phyloP scores from a whole-genome alignment of 2,113 vertebrate genomes.

The Alligator mississippiensis region DNA sequence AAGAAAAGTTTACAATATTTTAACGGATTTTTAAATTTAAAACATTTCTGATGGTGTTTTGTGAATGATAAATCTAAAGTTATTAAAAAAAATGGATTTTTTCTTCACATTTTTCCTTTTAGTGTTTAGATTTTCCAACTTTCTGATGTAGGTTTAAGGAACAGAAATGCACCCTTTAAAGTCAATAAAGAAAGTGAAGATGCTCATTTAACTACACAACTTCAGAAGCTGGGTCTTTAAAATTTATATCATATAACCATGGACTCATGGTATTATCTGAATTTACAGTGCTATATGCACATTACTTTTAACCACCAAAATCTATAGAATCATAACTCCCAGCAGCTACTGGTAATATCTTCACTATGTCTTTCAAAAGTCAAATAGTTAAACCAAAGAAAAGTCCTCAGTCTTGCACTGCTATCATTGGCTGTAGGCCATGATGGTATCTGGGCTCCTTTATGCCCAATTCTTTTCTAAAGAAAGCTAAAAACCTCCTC shows the following conservation, averaged over 20 bases:
- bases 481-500: background rate
- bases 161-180: background rate
- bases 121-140: background rate
- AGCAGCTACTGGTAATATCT: background rate
- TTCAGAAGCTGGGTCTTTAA: background rate
- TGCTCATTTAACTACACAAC: background rate
- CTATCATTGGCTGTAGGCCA: background rate
- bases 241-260: background rate
- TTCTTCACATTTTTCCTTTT: background rate
- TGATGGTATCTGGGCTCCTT: background rate
- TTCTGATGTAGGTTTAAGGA: accelerated
- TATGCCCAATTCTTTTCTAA: background rate
- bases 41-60: background rate
- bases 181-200: background rate
- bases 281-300: background rate
- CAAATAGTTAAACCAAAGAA: background rate
- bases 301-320: background rate
- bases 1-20: background rate
- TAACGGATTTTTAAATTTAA: background rate
- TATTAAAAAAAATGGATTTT: background rate
- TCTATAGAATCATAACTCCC: background rate
- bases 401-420: background rate
- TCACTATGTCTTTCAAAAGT: background rate
- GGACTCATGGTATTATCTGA: background rate
- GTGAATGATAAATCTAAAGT: background rate